Evolutionary conservation across 2,113 vertebrate species (phyloP), one percentile per base, ranked within the genome.

Genomic region (Ceyx margarethae): DNA sequence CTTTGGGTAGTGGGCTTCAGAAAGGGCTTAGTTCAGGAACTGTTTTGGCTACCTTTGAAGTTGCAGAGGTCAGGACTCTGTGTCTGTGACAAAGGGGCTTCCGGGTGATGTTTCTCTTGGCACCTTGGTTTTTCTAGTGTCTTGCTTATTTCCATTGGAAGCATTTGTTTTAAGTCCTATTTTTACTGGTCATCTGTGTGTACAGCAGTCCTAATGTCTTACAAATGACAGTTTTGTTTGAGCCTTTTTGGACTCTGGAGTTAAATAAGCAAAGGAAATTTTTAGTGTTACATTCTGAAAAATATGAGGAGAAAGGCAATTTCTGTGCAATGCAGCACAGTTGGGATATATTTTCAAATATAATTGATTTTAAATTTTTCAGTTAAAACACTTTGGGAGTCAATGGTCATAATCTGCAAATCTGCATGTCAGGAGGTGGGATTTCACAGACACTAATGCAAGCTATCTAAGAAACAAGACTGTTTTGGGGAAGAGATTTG

Each of bases 71-170:
- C 46, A 66, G 40, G 28, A 16, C 5, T 15, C 6, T 25, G 23
- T 11, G 7, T 33, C 48, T 26, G 17, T 42, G 60, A 48, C 29
- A 76, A 33, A 48, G 46, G 43, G 40, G 22, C 35, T 76, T 89
- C 40, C 53, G 50, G 61, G 35, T 58, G 60, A 28, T 11, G 1
- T 72, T 89, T 8, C 11, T 89, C 45, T 61, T 68, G 31, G 26
- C 46, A 68, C 0, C 35, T 72, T 76, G n/a, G 4, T 0, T 0
- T 87, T 64, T 68, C 14, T 3, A 2, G 9, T 33, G 50, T 29
- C 15, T 0, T 12, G 4, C 25, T 87, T 79, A 11, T 21, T 26
- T 57, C n/a, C 9, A 1, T 35, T 64, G 28, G 29, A 64, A 66
- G 28, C 23, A 6, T 1, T 74, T 51, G 26, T 23, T 26, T 33